Evolutionary conservation across 2,888 invertebrate genomes (phyloP).

Genomic region (Cantharis flavilabris): DNA sequence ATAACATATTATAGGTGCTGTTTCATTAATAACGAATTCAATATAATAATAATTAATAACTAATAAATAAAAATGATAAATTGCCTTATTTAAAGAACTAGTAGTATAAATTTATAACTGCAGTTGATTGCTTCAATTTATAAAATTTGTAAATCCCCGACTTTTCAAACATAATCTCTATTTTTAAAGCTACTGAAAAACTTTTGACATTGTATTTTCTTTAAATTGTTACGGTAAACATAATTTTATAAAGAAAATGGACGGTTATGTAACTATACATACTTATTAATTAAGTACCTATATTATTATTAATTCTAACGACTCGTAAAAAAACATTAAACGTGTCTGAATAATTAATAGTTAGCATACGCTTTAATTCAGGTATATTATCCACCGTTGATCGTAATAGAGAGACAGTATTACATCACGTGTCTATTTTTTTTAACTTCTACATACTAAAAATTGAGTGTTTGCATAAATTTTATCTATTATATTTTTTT

Average conservation of each 20-base stretch:
- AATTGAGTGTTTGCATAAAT: too few species aligned
- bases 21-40: too few species aligned
- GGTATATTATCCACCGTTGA: background rate
- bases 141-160: background rate
- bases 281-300: background rate
- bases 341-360: background rate
- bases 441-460: too few species aligned
- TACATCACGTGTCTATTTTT: too few species aligned
- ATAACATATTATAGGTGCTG: too few species aligned
- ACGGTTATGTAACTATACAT: background rate
- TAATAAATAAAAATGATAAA: too few species aligned
- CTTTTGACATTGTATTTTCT: background rate
- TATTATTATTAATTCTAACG: conserved; percentile 1
- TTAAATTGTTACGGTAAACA: background rate
- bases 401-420: background rate
- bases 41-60: too few species aligned
- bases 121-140: background rate
- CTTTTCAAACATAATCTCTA: background rate
- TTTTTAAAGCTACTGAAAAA: background rate
- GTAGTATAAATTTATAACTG: background rate
- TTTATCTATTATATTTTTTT: too few species aligned
- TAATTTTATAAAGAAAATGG: background rate
- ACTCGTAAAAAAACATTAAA: background rate
- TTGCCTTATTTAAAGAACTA: too few species aligned
- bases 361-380: background rate